phyloP scores from a whole-genome alignment of 92 coral and sea anemone species.

The Isaurus tuberculatus region DNA sequence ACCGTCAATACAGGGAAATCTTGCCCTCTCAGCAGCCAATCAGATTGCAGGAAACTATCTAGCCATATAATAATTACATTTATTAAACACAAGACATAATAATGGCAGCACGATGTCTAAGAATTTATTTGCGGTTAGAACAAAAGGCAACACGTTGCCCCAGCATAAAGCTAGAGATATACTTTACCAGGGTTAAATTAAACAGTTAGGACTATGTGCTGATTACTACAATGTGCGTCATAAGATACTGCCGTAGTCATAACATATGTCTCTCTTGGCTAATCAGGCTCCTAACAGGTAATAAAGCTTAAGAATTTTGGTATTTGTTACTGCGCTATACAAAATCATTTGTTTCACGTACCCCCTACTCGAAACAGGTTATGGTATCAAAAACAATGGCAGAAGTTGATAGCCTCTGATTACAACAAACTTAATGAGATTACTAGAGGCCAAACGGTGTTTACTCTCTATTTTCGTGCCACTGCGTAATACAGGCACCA shows the following conservation, averaged over 20 bases:
- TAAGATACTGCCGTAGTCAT: too few species aligned
- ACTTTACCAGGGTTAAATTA: not conserved
- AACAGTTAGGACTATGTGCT: not conserved
- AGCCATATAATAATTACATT: too few species aligned
- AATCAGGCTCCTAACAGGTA: not conserved
- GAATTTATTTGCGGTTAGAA: conserved; percentile 1
- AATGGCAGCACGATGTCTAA: not conserved
- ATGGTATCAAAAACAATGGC: not conserved
- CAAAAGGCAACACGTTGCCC: not conserved
- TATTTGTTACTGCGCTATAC: not conserved
- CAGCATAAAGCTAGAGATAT: not conserved
- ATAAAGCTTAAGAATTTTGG: not conserved
- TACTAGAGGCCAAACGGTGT: not conserved
- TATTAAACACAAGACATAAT: too few species aligned
- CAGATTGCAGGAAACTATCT: too few species aligned
- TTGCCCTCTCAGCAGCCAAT: too few species aligned
- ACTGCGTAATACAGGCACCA: not conserved
- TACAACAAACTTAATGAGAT: not conserved
- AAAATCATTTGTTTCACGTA: not conserved
- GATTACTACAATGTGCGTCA: too few species aligned
- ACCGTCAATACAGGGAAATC: too few species aligned
- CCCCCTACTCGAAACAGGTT: not conserved
- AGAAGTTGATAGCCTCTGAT: not conserved
- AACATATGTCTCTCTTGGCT: too few species aligned
- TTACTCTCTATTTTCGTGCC: not conserved